Evolutionary conservation across 2,888 invertebrate genomes (phyloP).

Genomic region (Chromoteleia sp.): DNA sequence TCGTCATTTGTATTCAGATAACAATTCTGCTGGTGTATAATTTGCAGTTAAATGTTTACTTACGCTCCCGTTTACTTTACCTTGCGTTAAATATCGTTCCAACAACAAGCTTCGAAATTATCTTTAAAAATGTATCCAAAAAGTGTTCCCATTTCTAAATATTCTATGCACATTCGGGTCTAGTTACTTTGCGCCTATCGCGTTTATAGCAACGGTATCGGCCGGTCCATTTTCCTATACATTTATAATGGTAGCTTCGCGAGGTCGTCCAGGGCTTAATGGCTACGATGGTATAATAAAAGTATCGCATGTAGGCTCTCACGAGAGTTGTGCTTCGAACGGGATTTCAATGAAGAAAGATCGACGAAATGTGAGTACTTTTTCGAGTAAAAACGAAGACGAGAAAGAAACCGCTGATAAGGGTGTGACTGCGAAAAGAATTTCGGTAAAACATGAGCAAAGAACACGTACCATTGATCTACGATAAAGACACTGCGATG

Average conservation of each 20-base stretch:
- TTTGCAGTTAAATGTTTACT: too few relatives aligned
- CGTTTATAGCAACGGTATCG: conserved; percentile 27
- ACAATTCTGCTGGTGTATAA: too few relatives aligned
- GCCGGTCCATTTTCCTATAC: conserved; percentile 46
- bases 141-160: too few relatives aligned
- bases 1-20: too few relatives aligned
- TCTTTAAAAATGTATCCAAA: too few relatives aligned
- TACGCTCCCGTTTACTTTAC: too few relatives aligned
- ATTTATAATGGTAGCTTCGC: conserved; percentile 53
- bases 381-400: conserved; percentile 16
- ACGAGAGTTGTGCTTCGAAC: conserved; percentile 29
- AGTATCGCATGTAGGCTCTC: conserved; percentile 54
- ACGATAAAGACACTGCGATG: too few relatives aligned
- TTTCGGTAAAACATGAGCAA: conserved; percentile 21
- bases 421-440: conserved; percentile 30
- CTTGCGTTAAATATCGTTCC: too few relatives aligned
- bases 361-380: conserved; percentile 45
- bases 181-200: background rate
- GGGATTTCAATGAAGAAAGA: conserved; percentile 56
- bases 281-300: conserved; percentile 42
- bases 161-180: background rate
- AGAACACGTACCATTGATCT: too few relatives aligned
- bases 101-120: too few relatives aligned
- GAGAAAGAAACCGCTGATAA: conserved; percentile 20
- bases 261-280: conserved; percentile 37